Base-by-base conservation (phyloP, 2,797 vertebrate species). In the Pangasius larnaudii region DNA sequence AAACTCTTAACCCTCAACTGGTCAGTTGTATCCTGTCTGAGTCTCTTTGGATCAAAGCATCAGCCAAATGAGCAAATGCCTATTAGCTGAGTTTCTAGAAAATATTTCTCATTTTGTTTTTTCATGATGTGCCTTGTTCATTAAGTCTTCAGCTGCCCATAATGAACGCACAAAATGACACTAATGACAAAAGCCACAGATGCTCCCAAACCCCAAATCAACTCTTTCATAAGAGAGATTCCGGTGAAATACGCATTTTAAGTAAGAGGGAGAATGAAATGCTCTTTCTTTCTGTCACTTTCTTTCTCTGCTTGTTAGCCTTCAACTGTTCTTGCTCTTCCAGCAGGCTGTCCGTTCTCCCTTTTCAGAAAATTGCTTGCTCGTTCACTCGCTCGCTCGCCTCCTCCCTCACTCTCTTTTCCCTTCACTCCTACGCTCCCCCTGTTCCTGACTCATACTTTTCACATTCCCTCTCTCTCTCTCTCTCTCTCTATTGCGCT, bases 391-490 rank as follows among this genome's bases (percentile, higher is more conserved):
- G 10, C 19, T 46, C 53, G 30, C 71, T 53, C 33, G 13, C 56
- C 78, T 56, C 58, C 56, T 82, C 63, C 58, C 56, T 80, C 90
- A 72, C 82, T 86, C 30, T 14, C 39, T 72, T 87, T 89, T 89
- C 88, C 87, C 78, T 84, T 87, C 90, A 85, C 90, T 90, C 72
- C 93, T 92, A 93, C 92, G 33, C 80, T 63, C 86, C 84, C 86
- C 89, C 90, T 90, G 87, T 85, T 88, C 85, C 82, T 89, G 82
- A 79, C 88, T 91, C 79, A 89, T 84, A 72, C 88, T 91, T 88
- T 80, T 86, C 90, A 71, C 87, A 53, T 42, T 36, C 46, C 36
- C 85, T 80, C 69, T 89, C 78, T 78, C 51, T 85, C 51, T 71
- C 56, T 78, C 61, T 85, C 24, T 63, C 39, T 85, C 58, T 83